Base-by-base conservation (phyloP, 2,797 vertebrate species). In the Pangasius djambal region DNA sequence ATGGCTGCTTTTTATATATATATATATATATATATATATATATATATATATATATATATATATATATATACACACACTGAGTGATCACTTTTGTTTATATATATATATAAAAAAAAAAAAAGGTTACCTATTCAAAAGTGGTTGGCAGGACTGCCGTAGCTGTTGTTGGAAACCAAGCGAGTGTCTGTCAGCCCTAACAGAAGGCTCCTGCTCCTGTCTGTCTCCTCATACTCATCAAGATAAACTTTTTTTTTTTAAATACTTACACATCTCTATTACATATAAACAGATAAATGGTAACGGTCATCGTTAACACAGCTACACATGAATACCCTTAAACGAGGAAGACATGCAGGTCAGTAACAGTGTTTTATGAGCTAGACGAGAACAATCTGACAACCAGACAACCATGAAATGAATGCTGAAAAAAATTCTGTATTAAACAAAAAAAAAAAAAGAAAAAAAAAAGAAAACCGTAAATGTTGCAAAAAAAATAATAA, bases 321-420 rank as follows among this genome's bases (percentile, higher is more conserved):
- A 83, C 12, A 34, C 28, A 34, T 10, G 20, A 67, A 84, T 2
- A 84, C 61, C 44, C n/a, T 52, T 55, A 52, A 34, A 85, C 83
- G 25, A 31, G 28, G 16, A 84, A 18, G 48, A 69, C 28, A 84
- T 83, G 81, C 87, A 75, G 69, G 63, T 75, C 40, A 70, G 37
- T 52, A 83, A 72, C 40, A n/a, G 81, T 31, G 44, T 40, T 72
- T 28, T 9, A 84, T 65, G 69, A 75, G 57, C 40, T 52, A 8
- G 22, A 63, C 52, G 70, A 75, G 69, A n/a, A 40, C 86, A 40
- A 40, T 82, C 65, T 40, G 44, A 67, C 31, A 8, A 81, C 31
- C 61, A 63, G 40, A 67, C 31, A 4, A 69, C 48, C 22, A 77
- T 75, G 81, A 63, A 67, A 88, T 88, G 82, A 84, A 50, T 52